Evolutionary conservation across 1,140 invertebrate genomes (phyloP).

Genomic region (Drosophila prosaltans): DNA sequence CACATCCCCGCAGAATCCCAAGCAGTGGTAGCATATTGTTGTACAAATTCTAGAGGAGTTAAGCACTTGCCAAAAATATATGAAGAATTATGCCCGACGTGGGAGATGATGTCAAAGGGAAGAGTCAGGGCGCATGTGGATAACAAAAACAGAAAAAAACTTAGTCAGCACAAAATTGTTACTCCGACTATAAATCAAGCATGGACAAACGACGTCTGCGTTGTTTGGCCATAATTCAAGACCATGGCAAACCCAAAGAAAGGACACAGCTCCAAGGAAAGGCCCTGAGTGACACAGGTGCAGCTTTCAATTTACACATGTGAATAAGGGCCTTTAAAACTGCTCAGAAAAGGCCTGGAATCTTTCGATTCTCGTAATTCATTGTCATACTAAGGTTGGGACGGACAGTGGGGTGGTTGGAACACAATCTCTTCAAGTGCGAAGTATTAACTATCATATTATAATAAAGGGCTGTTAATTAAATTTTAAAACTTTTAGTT

Average conservation of each 20-base stretch:
- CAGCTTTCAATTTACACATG: constrained; percentile 79
- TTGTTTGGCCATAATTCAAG: constrained; percentile 27
- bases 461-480: too few species aligned
- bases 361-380: constrained; percentile 51
- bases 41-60: constrained; percentile 43
- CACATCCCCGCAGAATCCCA: constrained; percentile 32
- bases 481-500: too few species aligned
- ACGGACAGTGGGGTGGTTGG: background rate
- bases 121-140: constrained; percentile 1
- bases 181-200: constrained; percentile 49
- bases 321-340: constrained; percentile 80
- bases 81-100: constrained; percentile 77
- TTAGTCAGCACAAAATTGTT: constrained; percentile 50
- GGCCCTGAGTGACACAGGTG: constrained; percentile 58
- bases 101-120: constrained; percentile 36
- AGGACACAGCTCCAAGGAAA: background rate
- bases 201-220: constrained; percentile 39
- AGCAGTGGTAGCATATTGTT: constrained; percentile 44
- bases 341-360: constrained; percentile 50
- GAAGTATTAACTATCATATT: too few species aligned
- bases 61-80: constrained; percentile 60
- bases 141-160: constrained; percentile 30
- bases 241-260: background rate
- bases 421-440: background rate
- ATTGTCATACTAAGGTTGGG: constrained; percentile 73